Percentiles rank a stretch among this genome's conserved stretches.
These are phyloP conservation scores for Geophilus truncorum DNA, from an alignment of 2,888 invertebrate species.

Conservation along the genomic window DNA sequence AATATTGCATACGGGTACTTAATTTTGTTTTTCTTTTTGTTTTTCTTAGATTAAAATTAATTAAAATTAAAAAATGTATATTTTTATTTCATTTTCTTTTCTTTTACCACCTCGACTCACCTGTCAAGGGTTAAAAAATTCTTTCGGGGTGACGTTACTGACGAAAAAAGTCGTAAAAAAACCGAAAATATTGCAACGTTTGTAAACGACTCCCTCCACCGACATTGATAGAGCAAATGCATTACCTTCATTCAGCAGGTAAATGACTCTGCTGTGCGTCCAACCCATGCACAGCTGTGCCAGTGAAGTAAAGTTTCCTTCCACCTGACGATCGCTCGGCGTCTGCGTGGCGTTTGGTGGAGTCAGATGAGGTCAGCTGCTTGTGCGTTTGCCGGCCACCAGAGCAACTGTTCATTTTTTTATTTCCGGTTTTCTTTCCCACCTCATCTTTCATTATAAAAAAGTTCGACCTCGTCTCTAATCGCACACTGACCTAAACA, in stretches of 20 bases:
- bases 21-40: too few relatives aligned
- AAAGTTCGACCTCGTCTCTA: constrained; percentile 23
- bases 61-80: neutral
- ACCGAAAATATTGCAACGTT: neutral
- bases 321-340: neutral
- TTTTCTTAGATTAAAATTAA: neutral
- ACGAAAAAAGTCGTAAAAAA: too few relatives aligned
- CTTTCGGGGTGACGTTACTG: too few relatives aligned
- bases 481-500: constrained; percentile 23
- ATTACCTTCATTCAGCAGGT: constrained; percentile 24
- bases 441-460: constrained; percentile 26
- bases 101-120: too few relatives aligned
- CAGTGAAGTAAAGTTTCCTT: neutral
- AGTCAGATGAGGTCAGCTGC: constrained; percentile 21
- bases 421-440: constrained; percentile 27
- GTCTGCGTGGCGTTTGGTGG: constrained; percentile 7
- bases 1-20: too few relatives aligned
- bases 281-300: neutral
- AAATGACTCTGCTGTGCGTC: neutral
- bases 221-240: neutral
- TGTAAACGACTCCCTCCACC: neutral
- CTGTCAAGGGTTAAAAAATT: too few relatives aligned
- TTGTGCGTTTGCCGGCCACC: constrained; percentile 19
- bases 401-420: constrained; percentile 22
- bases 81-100: too few relatives aligned